Evolutionary conservation across 2,888 invertebrate genomes (phyloP), one percentile per base, ranked within the genome.

Genomic region (Prenolepis imparis): DNA sequence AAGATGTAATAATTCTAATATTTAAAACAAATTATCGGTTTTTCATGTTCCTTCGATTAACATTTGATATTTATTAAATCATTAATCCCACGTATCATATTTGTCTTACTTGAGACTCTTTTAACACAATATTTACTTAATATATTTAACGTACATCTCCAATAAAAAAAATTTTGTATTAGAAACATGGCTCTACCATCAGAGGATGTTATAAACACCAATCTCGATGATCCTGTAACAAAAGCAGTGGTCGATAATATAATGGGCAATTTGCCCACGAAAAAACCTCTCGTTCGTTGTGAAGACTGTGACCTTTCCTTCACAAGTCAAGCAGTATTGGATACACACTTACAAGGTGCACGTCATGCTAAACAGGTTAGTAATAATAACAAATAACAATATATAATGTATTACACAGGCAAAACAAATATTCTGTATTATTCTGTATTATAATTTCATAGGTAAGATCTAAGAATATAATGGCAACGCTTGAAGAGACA

Each of bases 201-300:
- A 3, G 90, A 91, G 74, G 84, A 73, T 44, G 88, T 91, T 28
- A 93, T 93, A 61, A 89, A 86, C 78, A 77, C 86, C 21, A 84
- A 75, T 63, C 90, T 92, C 0, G 91, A 93, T 85, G 95, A 95
- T 89, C 95, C 95, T 48, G 94, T 95, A n/a, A 95, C 95, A 11
- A 95, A 94, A 89, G 95, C 95, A 28, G 95, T 95, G 24, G 94
- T 95, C 63, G 95, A 95, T 86, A 95, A 95, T 90, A 95, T 95
- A 82, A 95, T 95, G 92, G 95, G 95, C n/a, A 95, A 95, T 88
- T 91, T 95, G 64, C 95, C 95, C 0, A 94, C 95, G 5, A 95
- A 94, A 86, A 95, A 95, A 84, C 94, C 94, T 66, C 92, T 92
- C 18, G 95, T 95, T 67, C 91, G 93, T 18, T 95, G 95, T 89